These are phyloP conservation scores for Chiroxiphia lanceolata DNA, from an alignment of 2,797 vertebrate species.

Conservation along the genomic window DNA sequence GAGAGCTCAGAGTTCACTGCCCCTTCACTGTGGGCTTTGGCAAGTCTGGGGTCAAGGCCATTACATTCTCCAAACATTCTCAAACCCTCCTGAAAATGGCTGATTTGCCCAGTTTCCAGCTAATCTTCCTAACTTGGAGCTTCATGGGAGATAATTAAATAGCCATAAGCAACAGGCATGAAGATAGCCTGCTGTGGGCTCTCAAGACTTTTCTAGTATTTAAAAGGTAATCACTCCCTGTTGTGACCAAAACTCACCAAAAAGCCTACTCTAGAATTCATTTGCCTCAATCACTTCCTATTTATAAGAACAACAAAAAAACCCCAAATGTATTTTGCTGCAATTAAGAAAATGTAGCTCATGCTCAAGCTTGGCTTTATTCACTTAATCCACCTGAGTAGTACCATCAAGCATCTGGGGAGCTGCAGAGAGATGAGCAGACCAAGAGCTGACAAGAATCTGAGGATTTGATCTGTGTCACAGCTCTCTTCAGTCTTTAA, in stretches of 20 bases:
- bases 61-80: background rate
- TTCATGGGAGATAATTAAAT: background rate
- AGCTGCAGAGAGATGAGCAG: background rate
- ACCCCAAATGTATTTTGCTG: background rate
- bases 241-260: background rate
- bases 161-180: background rate
- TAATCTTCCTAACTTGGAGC: background rate
- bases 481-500: background rate
- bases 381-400: background rate
- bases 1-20: accelerated
- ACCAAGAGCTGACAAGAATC: background rate
- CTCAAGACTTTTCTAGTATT: background rate
- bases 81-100: background rate
- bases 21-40: background rate
- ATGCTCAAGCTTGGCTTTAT: background rate
- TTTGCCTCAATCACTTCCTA: background rate
- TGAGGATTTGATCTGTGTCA: background rate
- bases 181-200: background rate
- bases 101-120: background rate
- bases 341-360: background rate
- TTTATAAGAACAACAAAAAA: background rate
- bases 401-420: background rate
- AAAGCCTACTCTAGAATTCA: background rate
- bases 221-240: background rate
- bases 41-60: background rate